A percentile compares a stretch with the other conserved stretches of the same genome.
Conservation (phyloP, 2,888 invertebrate species). For the Folsomia candida region DNA sequence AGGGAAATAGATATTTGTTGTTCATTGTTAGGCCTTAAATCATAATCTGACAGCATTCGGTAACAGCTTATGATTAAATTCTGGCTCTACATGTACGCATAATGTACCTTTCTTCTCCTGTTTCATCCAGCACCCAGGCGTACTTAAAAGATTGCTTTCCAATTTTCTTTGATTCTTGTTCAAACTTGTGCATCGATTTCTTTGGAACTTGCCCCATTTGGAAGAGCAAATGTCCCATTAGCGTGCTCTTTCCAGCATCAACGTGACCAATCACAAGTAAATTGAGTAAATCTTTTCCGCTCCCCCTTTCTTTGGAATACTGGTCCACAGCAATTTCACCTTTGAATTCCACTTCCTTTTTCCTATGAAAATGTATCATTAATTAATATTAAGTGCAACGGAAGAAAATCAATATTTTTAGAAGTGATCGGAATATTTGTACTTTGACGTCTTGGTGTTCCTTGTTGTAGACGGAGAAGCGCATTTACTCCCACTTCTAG, state of each 20-base stretch:
- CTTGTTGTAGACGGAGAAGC: conserved; percentile 36
- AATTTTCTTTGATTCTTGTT: conserved; percentile 92
- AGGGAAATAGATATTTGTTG: neutral
- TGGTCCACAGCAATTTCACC: conserved; percentile 60
- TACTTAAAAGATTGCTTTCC: conserved; percentile 98
- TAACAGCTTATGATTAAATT: no score
- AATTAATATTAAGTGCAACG: no score
- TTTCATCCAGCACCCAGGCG: conserved; percentile 99
- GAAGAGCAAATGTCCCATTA: conserved; percentile 93
- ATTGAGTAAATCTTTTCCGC: conserved; percentile 82
- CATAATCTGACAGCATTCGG: no score
- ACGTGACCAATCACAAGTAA: conserved; percentile 94
- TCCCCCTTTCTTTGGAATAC: conserved; percentile 71
- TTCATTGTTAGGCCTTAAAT: no score
- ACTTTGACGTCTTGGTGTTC: conserved; percentile 9
- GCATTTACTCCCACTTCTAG: conserved; percentile 27
- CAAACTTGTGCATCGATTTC: conserved; percentile 90
- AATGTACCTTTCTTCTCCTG: conserved; percentile 81
- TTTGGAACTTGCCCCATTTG: conserved; percentile 83
- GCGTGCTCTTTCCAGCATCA: conserved; percentile 92
- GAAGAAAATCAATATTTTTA: no score
- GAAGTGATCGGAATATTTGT: neutral
- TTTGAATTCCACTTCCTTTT: conserved; percentile 47
- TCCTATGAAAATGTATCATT: conserved; percentile 8
- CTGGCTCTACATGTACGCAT: neutral